Base-by-base conservation (phyloP, 1,140 invertebrate species). In the Mylabris phalerata region DNA sequence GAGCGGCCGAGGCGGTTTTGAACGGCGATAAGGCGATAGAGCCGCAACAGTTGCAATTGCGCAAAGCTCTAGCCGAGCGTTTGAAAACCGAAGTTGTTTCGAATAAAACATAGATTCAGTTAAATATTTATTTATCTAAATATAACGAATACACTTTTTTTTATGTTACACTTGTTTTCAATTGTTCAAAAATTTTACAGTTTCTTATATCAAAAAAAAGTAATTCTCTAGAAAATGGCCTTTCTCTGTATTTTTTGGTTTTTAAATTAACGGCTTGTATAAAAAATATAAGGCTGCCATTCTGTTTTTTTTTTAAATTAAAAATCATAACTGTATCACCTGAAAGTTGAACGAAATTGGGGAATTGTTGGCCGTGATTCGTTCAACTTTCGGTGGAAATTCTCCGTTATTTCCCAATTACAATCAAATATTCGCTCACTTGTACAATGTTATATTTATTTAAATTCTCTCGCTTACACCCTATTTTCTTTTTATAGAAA, bases 61-160 rank as follows among this genome's bases (percentile, higher is more conserved):
- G 93, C 42, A 84, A 84, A 66, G 89, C 90, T 0, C 80, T 95
- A 27, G 92, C 91, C 5, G 85, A 88, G 48, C 82, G 88, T 64
- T 77, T 95, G 9, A 90, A 90, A 73, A 80, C 83, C 45, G 92
- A 95, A 79, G 89, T 95, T 7, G 63, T 68, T 38, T n/a, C 39
- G n/a, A 55, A 50, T 25, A 55, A 50, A 61, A 6, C 7, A 45
- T 9, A 42, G 19, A 19, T 62, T 65, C 48, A 63, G 64, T 70
- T 71, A 72, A 62, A 69, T 32, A 32, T 73, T 71, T 71, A 73
- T 73, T 19, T 71, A 73, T 66, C 68, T 73, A 71, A 73, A 71
- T 71, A 73, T 73, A 73, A 71, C 70, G 71, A 73, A 63, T 73
- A 71, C 70, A 73, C 64, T 68, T 72, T 70, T n/a, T 67, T 68